Evolutionary conservation across 92 coral and sea anemone species (phyloP).

Genomic region (Epizoanthus illoricatus): DNA sequence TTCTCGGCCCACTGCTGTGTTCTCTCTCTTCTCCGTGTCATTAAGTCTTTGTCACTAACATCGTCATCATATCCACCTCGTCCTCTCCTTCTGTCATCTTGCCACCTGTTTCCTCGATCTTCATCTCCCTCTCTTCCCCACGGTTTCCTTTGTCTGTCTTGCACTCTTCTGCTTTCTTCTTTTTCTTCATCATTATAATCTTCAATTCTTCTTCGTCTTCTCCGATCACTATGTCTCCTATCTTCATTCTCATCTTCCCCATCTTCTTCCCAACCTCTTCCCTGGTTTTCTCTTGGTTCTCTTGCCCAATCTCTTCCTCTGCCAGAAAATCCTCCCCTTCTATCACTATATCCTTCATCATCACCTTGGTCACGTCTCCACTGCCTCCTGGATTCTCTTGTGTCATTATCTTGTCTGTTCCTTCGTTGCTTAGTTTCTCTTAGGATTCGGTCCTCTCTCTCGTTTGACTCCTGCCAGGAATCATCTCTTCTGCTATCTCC

Average conservation of each 20-base stretch:
- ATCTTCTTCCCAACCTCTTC: background rate
- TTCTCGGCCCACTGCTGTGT: constrained; percentile 44
- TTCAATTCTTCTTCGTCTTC: constrained; percentile 9
- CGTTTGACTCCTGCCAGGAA: background rate
- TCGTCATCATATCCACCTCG: constrained; percentile 23
- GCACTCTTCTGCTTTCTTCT: constrained; percentile 6
- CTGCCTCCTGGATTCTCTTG: constrained; percentile 4
- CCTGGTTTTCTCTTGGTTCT: constrained; percentile 18
- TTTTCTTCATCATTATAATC: constrained; percentile 8
- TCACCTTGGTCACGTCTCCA: background rate
- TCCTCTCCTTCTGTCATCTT: constrained; percentile 18
- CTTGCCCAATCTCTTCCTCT: constrained; percentile 11
- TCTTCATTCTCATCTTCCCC: constrained; percentile 3
- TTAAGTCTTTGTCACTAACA: constrained; percentile 19
- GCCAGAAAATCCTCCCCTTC: background rate
- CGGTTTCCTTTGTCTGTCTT: background rate
- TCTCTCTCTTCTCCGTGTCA: constrained; percentile 46
- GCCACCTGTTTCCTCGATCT: background rate
- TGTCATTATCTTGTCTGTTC: constrained; percentile 18
- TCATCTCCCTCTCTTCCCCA: background rate
- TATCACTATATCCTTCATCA: background rate
- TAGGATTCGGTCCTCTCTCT: background rate
- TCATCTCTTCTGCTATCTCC: constrained; percentile 18
- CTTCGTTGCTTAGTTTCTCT: constrained; percentile 28
- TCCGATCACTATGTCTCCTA: constrained; percentile 14